Evolutionary conservation across 1,140 invertebrate genomes (phyloP), one percentile per base, ranked within the genome.

Genomic region (Drosophila arawakana): DNA sequence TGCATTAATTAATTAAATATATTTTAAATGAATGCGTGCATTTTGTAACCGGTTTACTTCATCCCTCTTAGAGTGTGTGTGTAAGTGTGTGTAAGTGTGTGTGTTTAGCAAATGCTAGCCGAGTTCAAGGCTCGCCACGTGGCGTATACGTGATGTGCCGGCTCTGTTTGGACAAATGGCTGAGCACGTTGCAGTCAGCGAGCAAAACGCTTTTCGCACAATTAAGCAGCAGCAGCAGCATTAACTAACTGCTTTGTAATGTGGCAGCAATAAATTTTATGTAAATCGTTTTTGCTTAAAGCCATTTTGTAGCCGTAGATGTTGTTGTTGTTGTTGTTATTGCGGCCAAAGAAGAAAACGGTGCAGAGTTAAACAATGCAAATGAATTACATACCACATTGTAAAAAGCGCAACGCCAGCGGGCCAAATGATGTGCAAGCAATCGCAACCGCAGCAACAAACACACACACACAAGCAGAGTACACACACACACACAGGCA

Each of bases 181-280:
- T 70, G 67, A 68, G 37, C 76, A 77, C 71, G 60, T 70, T 62
- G 78, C 77, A 67, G 21, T 34, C 35, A 30, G 35, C 49, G 34
- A 34, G 52, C 57, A 58, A 76, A 78, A 54, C 62, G 59, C 82
- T 88, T 88, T 83, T 88, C 84, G 79, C 83, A 89, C 83, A 86
- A 86, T 86, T 86, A 86, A 86, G 66, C 84, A 86, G 69, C 43
- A 65, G 25, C 43, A 52, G 59, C 67, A 59, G 50, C 80, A 88
- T 88, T 88, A 89, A 89, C 80, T 84, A 89, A 81, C 84, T 89
- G 71, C 76, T 67, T 81, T 78, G 84, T 89, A 89, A 89, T 89
- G 84, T 89, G 84, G 84, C 84, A 89, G 84, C 84, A 75, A 89
- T 89, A 89, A 89, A 89, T 89, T 89, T 83, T 83, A 89, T 89